These are phyloP conservation scores for Styela clava DNA, from an alignment of 23 tunicate species.

Conservation along the genomic window DNA sequence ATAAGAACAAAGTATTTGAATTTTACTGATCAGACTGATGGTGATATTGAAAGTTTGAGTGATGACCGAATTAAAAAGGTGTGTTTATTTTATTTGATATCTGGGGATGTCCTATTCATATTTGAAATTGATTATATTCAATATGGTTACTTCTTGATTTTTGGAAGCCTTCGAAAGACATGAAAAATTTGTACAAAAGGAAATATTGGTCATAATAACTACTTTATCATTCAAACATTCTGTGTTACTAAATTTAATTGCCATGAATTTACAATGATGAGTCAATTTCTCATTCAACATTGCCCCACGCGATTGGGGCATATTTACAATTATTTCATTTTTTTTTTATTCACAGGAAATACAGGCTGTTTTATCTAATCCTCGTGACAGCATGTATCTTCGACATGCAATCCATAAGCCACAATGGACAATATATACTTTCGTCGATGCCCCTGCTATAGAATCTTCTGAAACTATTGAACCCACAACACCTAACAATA, in stretches of 20 bases:
- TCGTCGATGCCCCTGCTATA: background rate
- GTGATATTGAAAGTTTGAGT: background rate
- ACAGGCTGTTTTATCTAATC: background rate
- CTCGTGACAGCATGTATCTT: conserved; percentile 12
- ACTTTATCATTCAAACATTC: too few relatives aligned
- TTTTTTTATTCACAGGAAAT: conserved; percentile 12
- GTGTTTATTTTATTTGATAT: too few relatives aligned
- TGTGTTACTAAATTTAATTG: too few relatives aligned
- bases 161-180: too few relatives aligned
- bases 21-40: conserved; percentile 6
- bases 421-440: conserved; percentile 11
- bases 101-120: too few relatives aligned
- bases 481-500: background rate
- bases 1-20: conserved; percentile 2
- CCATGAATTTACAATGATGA: too few relatives aligned
- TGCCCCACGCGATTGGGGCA: too few relatives aligned
- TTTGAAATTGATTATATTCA: too few relatives aligned
- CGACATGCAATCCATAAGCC: conserved; percentile 18
- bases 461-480: background rate
- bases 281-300: too few relatives aligned
- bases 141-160: too few relatives aligned
- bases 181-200: too few relatives aligned
- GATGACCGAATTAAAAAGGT: background rate
- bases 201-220: too few relatives aligned
- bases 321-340: background rate